These are phyloP conservation scores for Gryllus longicercus DNA, from an alignment of 2,888 invertebrate genomes.

Conservation along the genomic window DNA sequence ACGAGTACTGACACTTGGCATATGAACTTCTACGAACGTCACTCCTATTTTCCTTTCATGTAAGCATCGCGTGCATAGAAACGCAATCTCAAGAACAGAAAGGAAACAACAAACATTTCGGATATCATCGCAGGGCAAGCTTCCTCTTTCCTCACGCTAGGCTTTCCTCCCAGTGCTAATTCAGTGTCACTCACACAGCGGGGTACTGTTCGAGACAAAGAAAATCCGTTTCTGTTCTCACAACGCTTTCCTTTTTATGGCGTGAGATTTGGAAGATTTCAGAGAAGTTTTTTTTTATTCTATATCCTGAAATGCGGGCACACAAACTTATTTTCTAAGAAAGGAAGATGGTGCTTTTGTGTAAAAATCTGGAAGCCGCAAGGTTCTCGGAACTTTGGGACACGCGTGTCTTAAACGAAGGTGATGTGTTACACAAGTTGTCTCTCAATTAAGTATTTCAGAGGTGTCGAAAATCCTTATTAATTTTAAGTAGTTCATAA, in stretches of 20 bases:
- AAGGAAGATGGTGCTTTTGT: background rate
- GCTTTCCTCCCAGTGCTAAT: background rate
- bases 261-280: background rate
- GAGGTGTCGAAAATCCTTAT: no score
- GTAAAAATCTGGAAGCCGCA: no score
- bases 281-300: background rate
- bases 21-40: no score
- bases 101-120: background rate
- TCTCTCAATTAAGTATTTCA: no score
- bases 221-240: background rate
- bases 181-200: background rate
- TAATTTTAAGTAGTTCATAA: no score
- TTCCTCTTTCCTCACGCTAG: background rate
- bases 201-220: background rate
- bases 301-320: background rate
- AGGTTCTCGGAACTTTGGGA: no score
- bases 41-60: background rate
- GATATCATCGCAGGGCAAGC: background rate
- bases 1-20: no score
- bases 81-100: background rate
- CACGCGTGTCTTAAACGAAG: no score
- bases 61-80: background rate
- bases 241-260: background rate
- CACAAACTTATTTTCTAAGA: background rate
- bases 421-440: no score